These are phyloP conservation scores for Glyphotaelius pellucidus DNA, from an alignment of 2,888 invertebrate genomes.

Conservation along the genomic window DNA sequence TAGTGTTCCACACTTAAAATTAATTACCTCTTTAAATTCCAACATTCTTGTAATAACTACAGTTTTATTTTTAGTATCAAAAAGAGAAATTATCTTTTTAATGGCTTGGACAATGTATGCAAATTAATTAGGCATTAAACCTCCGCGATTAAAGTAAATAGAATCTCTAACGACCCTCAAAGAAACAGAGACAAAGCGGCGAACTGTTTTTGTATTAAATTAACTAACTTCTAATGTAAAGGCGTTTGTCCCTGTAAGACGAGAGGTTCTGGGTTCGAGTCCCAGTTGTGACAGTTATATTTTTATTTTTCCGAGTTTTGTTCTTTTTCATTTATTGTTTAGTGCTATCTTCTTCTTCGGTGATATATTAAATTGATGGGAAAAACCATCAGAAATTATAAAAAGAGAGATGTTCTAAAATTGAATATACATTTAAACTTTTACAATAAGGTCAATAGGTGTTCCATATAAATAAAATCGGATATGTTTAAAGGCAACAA, in stretches of 20 bases:
- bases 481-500: too few relatives aligned
- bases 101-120: conserved; percentile 51
- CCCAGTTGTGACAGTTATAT: not conserved
- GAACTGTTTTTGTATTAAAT: too few relatives aligned
- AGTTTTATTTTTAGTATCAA: conserved; percentile 13
- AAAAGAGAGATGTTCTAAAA: too few relatives aligned
- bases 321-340: too few relatives aligned
- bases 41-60: conserved; percentile 6
- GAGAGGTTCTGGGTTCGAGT: too few relatives aligned
- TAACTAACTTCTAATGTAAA: not conserved
- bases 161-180: not conserved
- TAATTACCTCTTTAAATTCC: conserved; percentile 19
- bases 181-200: not conserved
- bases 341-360: too few relatives aligned
- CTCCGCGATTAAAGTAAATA: conserved; percentile 36
- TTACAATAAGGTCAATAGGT: too few relatives aligned
- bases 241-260: too few relatives aligned
- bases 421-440: too few relatives aligned
- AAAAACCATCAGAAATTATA: too few relatives aligned
- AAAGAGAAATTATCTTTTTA: conserved; percentile 25
- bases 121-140: conserved; percentile 59
- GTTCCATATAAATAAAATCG: too few relatives aligned
- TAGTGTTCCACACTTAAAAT: conserved; percentile 1
- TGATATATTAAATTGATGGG: too few relatives aligned
- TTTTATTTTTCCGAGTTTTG: not conserved